Base-by-base conservation (phyloP, 37 sponge, comb jelly and placozoan genomes). In the Bolinopsis microptera region DNA sequence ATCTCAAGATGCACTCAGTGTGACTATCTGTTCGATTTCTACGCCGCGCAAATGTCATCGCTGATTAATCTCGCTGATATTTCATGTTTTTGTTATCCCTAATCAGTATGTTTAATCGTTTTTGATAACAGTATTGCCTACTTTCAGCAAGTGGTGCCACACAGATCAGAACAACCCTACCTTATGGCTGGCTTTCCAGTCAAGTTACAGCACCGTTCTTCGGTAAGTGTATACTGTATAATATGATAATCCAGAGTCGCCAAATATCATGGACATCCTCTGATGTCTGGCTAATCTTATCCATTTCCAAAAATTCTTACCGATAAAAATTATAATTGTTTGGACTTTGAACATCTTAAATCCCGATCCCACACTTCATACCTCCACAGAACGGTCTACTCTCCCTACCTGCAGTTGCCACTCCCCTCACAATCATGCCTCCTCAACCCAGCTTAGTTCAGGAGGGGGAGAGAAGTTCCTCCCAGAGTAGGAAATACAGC, bases 71-170 rank as follows among this genome's bases (percentile, higher is more conserved):
- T n/a, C n/a, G n/a, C n/a, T n/a, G n/a, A n/a, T n/a, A n/a, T n/a
- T n/a, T n/a, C n/a, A n/a, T n/a, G n/a, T n/a, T n/a, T n/a, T n/a
- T n/a, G n/a, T n/a, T n/a, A n/a, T n/a, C n/a, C n/a, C n/a, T n/a
- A n/a, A n/a, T n/a, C n/a, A n/a, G n/a, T n/a, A n/a, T n/a, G n/a
- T n/a, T n/a, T n/a, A n/a, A n/a, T n/a, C n/a, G n/a, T n/a, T n/a
- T n/a, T n/a, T n/a, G n/a, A n/a, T n/a, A n/a, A n/a, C n/a, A n/a
- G n/a, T n/a, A n/a, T n/a, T n/a, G n/a, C n/a, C n/a, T n/a, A n/a
- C 32, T 80, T 80, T 80, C 82, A 80, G 82, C 82, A 33, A 80
- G 37, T 80, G 9, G 82, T 80, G 32, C 82, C 82, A 80, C 82
- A 80, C 82, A 24, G 82, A 24, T 80, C 82, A 8, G 82, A 80